phyloP scores from a whole-genome alignment of 2,113 vertebrate species.

The Ictalurus furcatus region DNA sequence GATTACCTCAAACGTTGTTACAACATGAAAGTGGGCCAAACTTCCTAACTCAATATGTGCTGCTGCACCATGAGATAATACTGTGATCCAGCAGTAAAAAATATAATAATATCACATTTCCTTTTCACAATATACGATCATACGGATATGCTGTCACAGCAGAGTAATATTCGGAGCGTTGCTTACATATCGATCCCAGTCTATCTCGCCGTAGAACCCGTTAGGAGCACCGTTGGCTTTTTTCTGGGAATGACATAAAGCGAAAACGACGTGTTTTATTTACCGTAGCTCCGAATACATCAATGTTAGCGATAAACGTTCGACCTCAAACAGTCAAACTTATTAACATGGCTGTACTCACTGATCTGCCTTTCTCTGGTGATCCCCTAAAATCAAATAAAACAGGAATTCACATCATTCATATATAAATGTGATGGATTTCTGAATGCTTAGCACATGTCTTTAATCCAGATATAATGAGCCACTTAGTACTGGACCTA shows the following conservation, averaged over 20 bases:
- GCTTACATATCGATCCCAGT: conserved; percentile 99
- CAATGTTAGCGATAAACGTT: background rate
- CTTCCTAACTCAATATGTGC: background rate
- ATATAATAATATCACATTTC: background rate
- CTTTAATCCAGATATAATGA: background rate
- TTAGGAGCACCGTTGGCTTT: conserved; percentile 94
- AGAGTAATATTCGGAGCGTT: conserved; percentile 7
- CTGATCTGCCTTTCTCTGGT: conserved; percentile 90
- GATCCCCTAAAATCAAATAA: conserved; percentile 82
- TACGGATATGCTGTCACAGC: background rate
- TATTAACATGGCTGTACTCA: conserved; percentile 71
- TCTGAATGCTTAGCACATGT: background rate
- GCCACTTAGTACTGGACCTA: background rate
- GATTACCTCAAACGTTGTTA: background rate
- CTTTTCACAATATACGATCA: background rate
- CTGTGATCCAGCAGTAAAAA: background rate
- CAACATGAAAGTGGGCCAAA: background rate
- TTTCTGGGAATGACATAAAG: conserved; percentile 75
- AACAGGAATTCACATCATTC: background rate
- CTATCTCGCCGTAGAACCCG: conserved; percentile 96
- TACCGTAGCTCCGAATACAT: background rate
- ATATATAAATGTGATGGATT: background rate
- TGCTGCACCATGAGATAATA: background rate
- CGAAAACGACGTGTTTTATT: background rate
- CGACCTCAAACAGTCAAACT: background rate